Evolutionary conservation across 2,797 vertebrate species (phyloP).

Genomic region (Orestias chungarensis): DNA sequence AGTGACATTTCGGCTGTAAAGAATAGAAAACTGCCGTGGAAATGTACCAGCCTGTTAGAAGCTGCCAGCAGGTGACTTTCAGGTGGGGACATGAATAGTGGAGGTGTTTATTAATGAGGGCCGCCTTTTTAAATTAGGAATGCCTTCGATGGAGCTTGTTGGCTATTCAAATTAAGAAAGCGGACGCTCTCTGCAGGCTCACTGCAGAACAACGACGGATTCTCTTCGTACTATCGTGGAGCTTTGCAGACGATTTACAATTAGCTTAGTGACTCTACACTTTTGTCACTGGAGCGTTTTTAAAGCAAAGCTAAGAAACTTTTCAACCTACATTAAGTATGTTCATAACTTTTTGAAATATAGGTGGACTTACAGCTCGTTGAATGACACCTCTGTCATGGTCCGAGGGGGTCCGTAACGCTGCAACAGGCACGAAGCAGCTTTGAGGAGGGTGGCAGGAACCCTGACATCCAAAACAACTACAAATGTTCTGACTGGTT

Average conservation of each 20-base stretch:
- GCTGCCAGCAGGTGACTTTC: conserved; percentile 12
- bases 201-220: background rate
- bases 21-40: background rate
- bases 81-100: background rate
- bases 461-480: too few relatives aligned
- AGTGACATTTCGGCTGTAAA: background rate
- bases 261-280: background rate
- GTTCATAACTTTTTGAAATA: too few relatives aligned
- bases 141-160: conserved; percentile 9
- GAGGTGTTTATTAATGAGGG: conserved; percentile 7
- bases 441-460: too few relatives aligned
- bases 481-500: too few relatives aligned
- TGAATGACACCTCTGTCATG: too few relatives aligned
- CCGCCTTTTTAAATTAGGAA: conserved; percentile 9
- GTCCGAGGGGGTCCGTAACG: too few relatives aligned
- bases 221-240: background rate
- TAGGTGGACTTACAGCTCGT: too few relatives aligned
- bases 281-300: background rate
- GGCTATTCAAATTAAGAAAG: background rate
- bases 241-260: background rate
- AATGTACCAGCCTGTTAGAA: background rate
- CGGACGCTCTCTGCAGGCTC: background rate
- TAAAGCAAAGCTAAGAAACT: too few relatives aligned
- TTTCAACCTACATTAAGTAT: too few relatives aligned
- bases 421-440: too few relatives aligned